These are phyloP conservation scores for Salticus scenicus DNA, from an alignment of 2,888 invertebrate genomes.

Conservation along the genomic window DNA sequence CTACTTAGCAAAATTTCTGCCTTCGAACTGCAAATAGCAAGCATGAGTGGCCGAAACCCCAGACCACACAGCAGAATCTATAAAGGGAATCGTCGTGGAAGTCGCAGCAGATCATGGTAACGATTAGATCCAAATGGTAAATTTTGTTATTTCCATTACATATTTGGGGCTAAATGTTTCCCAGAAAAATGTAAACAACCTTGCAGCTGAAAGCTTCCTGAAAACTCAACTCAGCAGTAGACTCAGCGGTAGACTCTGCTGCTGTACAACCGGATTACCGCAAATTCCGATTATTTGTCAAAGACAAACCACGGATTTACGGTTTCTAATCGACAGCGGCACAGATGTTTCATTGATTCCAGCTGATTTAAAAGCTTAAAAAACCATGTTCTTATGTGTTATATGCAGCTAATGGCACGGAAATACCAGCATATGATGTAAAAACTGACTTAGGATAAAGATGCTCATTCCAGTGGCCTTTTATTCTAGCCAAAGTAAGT, in stretches of 20 bases:
- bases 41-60: not conserved
- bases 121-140: not conserved
- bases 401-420: slow-evolving; percentile 12
- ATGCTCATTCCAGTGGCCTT: no score
- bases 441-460: no score
- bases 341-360: slow-evolving; percentile 32
- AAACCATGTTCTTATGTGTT: slow-evolving; percentile 1
- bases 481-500: no score
- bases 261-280: not conserved
- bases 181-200: not conserved
- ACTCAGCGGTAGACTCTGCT: slow-evolving; percentile 11
- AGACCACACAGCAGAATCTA: not conserved
- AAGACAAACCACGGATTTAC: slow-evolving; percentile 1
- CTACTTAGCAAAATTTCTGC: not conserved
- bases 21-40: not conserved
- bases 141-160: not conserved
- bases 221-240: slow-evolving; percentile 9
- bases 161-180: not conserved
- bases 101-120: not conserved
- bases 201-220: not conserved
- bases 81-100: not conserved
- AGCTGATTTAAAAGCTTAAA: slow-evolving; percentile 14
- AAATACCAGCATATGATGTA: no score
- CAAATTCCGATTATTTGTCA: slow-evolving; percentile 10
- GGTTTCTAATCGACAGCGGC: slow-evolving; percentile 48